These are phyloP conservation scores for Phoeniculus purpureus DNA, from an alignment of 2,797 vertebrate genomes.

Conservation along the genomic window DNA sequence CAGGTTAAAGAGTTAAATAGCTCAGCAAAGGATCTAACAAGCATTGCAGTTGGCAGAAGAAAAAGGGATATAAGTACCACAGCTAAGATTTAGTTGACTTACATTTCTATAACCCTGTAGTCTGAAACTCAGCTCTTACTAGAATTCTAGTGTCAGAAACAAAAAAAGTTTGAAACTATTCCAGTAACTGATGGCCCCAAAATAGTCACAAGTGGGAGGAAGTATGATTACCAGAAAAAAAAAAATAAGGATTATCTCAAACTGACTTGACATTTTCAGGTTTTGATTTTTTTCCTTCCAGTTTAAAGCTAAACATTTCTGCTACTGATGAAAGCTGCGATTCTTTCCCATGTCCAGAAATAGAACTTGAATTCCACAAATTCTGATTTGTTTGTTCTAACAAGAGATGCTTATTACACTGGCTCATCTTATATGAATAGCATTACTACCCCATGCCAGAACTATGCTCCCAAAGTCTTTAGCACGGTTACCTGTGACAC, in stretches of 20 bases:
- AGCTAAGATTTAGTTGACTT: neutral
- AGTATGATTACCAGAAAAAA: neutral
- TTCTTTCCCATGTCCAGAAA: neutral
- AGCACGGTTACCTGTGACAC: neutral
- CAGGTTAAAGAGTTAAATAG: neutral
- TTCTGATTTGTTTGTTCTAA: neutral
- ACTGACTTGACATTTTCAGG: neutral
- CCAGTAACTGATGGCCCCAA: neutral
- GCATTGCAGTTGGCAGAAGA: neutral
- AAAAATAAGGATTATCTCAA: neutral
- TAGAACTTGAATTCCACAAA: neutral
- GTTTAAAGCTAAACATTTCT: slow-evolving; percentile 1
- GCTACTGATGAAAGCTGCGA: neutral
- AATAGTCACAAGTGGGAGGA: slow-evolving; percentile 3
- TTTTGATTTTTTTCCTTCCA: neutral
- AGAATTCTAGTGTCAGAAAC: neutral
- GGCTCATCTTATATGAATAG: neutral
- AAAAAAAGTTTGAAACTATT: neutral
- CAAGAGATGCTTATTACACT: neutral
- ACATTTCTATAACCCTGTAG: neutral
- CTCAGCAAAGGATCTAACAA: neutral
- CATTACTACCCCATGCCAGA: neutral
- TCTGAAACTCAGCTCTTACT: neutral
- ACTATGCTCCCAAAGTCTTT: neutral
- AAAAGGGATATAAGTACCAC: neutral